phyloP scores from a whole-genome alignment of 1,140 invertebrate species.

The Elysia chlorotica region DNA sequence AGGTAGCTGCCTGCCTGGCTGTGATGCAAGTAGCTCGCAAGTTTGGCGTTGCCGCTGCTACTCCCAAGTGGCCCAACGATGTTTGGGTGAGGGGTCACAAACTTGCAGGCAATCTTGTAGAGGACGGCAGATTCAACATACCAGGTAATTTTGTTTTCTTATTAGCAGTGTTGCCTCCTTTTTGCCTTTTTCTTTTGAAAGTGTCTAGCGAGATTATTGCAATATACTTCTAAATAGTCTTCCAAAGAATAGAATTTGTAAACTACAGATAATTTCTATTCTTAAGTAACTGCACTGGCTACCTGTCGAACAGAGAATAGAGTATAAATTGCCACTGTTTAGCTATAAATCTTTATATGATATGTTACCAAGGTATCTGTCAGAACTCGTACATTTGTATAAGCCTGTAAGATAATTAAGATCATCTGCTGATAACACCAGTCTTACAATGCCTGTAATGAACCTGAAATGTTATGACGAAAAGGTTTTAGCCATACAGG shows the following conservation, averaged over 20 bases:
- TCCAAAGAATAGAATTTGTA: neutral
- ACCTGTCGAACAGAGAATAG: neutral
- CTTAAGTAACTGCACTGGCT: neutral
- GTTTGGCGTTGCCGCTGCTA: constrained; percentile 27
- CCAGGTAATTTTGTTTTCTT: constrained; percentile 24
- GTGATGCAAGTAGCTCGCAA: constrained; percentile 25
- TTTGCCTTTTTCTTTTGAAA: neutral
- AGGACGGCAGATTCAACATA: constrained; percentile 30
- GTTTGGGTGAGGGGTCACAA: constrained; percentile 49
- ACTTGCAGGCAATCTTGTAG: constrained; percentile 36
- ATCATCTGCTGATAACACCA: too few species aligned
- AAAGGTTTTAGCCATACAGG: too few species aligned
- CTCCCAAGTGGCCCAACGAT: constrained; percentile 46
- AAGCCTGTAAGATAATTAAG: too few species aligned
- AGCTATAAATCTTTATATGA: neutral
- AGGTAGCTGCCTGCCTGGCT: constrained; percentile 34
- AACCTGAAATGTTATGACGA: too few species aligned
- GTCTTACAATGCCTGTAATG: too few species aligned
- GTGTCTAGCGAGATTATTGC: neutral
- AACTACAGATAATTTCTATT: neutral
- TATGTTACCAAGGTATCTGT: too few species aligned
- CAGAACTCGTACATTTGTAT: too few species aligned
- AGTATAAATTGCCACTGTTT: neutral
- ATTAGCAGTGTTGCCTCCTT: neutral
- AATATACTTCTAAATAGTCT: neutral